Evolutionary conservation across 2,113 vertebrate genomes (phyloP).

Genomic region (Sula dactylatra): DNA sequence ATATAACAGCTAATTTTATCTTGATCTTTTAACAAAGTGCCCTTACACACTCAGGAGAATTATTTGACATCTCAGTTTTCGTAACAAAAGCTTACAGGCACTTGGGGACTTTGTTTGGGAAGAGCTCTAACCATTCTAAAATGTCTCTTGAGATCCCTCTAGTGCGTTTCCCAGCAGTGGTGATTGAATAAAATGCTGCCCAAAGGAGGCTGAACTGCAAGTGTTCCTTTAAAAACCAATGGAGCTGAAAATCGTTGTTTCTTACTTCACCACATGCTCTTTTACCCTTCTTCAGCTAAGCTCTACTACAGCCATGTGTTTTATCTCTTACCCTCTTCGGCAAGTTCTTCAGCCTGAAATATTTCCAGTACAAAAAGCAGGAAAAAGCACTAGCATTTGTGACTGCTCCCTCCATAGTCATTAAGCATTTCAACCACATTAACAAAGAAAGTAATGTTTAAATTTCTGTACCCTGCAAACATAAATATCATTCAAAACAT

Average conservation of each 20-base stretch:
- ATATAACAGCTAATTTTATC: slow-evolving; percentile 19
- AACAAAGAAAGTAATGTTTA: background rate
- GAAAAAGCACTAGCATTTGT: slow-evolving; percentile 13
- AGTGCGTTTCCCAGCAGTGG: slow-evolving; percentile 54
- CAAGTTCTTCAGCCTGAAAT: background rate
- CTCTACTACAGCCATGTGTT: background rate
- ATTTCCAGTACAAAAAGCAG: background rate
- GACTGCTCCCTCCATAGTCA: background rate
- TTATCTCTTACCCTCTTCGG: background rate
- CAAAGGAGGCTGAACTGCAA: slow-evolving; percentile 61
- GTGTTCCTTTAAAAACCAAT: slow-evolving; percentile 67
- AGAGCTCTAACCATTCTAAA: slow-evolving; percentile 72
- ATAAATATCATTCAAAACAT: background rate
- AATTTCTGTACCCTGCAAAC: background rate
- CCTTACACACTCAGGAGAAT: slow-evolving; percentile 66
- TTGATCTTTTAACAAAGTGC: slow-evolving; percentile 41
- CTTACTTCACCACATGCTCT: slow-evolving; percentile 53
- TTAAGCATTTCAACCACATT: background rate
- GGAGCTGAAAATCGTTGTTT: slow-evolving; percentile 67
- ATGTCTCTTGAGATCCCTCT: slow-evolving; percentile 62
- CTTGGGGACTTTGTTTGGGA: slow-evolving; percentile 62
- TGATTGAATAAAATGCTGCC: slow-evolving; percentile 65
- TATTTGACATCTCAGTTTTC: slow-evolving; percentile 77
- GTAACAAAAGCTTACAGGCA: slow-evolving; percentile 77
- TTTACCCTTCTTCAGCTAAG: slow-evolving; percentile 40